These are phyloP conservation scores for Poicephalus meyeri DNA, from an alignment of 2,113 vertebrate species.

Conservation along the genomic window DNA sequence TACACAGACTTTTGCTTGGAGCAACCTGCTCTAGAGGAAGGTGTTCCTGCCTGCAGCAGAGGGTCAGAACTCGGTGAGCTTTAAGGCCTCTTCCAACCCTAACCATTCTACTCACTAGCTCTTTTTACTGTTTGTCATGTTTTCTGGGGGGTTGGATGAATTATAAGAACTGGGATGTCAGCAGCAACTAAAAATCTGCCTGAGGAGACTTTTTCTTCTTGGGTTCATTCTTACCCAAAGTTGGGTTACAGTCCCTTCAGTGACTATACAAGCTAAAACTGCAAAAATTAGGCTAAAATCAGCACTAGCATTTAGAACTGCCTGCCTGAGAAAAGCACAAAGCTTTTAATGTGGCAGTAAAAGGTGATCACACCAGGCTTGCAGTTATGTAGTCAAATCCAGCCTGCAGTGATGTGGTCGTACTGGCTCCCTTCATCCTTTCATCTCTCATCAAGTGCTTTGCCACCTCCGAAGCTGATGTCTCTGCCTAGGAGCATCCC, in stretches of 20 bases:
- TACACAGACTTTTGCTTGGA: background rate
- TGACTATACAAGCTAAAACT: background rate
- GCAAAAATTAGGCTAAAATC: background rate
- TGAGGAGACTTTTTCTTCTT: background rate
- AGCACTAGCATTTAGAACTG: background rate
- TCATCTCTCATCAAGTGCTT: fast-evolving
- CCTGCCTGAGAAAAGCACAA: background rate
- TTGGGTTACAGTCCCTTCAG: background rate
- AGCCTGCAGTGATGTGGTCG: background rate
- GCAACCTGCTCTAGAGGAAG: background rate
- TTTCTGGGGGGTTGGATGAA: background rate
- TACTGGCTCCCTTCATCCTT: background rate
- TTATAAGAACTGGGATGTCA: background rate
- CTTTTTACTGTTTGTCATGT: background rate
- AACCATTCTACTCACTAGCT: background rate
- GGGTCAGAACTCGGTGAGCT: background rate
- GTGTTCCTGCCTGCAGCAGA: background rate
- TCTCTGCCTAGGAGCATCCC: background rate
- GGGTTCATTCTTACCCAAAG: background rate
- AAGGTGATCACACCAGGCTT: background rate
- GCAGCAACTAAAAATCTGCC: background rate
- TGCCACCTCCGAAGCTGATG: background rate
- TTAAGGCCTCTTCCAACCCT: background rate
- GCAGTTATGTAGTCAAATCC: background rate
- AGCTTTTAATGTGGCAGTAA: background rate